Evolutionary conservation across 2,113 vertebrate species (phyloP), one percentile per base, ranked within the genome.

Genomic region (Callospermophilus lateralis): DNA sequence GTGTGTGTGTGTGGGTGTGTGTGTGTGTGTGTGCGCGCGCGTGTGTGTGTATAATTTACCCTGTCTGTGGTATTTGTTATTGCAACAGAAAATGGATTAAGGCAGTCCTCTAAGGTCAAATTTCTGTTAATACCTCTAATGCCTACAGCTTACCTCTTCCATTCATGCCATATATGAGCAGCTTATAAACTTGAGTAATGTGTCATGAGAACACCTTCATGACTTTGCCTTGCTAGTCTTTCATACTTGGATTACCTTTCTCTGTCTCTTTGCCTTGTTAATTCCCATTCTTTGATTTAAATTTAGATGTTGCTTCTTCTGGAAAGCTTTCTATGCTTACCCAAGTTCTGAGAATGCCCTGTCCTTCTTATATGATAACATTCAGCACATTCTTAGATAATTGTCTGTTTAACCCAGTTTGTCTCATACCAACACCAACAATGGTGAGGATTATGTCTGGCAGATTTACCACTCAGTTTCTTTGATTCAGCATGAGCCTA

Each of bases 231-330:
- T 74, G n/a, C 26, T 74, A 3, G 78, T 70, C 84, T 53, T 88
- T 73, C 42, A 67, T 10, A 8, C 45, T 70, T 84, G 81, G 17
- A 87, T 61, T 39, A 34, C 34, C 55, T 79, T 78, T 61, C 37
- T 63, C 5, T n/a, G 3, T 32, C n/a, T 70, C 9, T 37, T 92
- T 55, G 37, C 9, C 7, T 80, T 77, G 19, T n/a, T 83, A 55
- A 30, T 63, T 95, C 19, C 65, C 77, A 79, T 30, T 85, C 61
- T 88, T 86, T 96, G 89, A 65, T 91, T 94, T 97, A 68, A 83
- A n/a, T 85, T 84, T 88, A 83, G 53, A 94, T 78, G 37, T 34
- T 85, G 28, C 72, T 93, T 89, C 39, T 81, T 61, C 48, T 87
- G 80, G 55, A 93, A 95, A 53, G 20, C 10, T 19, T 88, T 20